Percentiles rank a stretch among this genome's conserved stretches.
phyloP scores from a whole-genome alignment of 2,113 vertebrate genomes.

The Cardinalis cardinalis region DNA sequence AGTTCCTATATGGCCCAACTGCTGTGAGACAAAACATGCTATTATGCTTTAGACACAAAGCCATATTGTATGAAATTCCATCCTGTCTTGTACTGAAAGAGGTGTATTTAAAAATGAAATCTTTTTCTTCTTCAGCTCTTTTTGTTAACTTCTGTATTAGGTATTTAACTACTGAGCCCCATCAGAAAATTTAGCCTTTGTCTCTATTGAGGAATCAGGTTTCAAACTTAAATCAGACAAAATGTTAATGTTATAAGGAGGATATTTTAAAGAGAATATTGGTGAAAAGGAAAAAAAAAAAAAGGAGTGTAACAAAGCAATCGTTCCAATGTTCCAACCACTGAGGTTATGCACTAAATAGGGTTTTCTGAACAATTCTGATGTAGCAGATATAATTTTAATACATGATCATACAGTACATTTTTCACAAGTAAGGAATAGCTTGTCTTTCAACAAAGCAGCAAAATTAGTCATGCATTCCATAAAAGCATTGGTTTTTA shows the following conservation, averaged over 20 bases:
- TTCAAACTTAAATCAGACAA: not conserved
- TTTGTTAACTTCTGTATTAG: not conserved
- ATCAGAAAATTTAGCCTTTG: slow-evolving; percentile 13
- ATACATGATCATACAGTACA: not conserved
- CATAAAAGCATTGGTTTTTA: not conserved
- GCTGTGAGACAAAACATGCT: slow-evolving; percentile 41
- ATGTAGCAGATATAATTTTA: not conserved
- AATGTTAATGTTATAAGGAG: not conserved
- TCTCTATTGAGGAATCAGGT: not conserved
- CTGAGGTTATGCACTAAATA: not conserved
- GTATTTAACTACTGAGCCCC: not conserved
- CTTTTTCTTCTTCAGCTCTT: not conserved
- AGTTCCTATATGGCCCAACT: slow-evolving; percentile 29
- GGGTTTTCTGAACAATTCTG: not conserved
- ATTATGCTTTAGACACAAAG: slow-evolving; percentile 32
- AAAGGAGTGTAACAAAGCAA: not conserved
- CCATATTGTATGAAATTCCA: slow-evolving; percentile 26
- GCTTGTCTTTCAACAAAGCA: slow-evolving; percentile 8
- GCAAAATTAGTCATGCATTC: not conserved
- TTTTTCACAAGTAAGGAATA: slow-evolving; percentile 28
- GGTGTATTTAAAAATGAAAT: slow-evolving; percentile 25
- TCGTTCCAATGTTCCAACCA: fast-evolving
- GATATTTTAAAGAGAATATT: not conserved
- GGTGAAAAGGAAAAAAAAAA: not conserved
- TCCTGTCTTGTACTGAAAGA: slow-evolving; percentile 13